phyloP scores from a whole-genome alignment of 1,140 invertebrate genomes.

The Manduca sexta region DNA sequence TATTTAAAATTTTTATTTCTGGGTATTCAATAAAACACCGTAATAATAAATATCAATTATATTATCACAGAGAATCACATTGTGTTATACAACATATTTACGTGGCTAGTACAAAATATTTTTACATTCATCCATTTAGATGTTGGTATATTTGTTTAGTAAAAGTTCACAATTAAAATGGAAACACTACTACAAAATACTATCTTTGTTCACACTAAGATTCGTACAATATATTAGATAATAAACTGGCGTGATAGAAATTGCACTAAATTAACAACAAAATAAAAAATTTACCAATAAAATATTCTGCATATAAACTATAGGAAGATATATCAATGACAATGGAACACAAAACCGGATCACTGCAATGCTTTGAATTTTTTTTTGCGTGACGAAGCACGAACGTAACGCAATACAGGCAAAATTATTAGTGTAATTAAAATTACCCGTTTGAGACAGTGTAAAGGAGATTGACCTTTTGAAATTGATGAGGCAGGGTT shows the following conservation, averaged over 20 bases:
- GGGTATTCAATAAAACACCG: constrained; percentile 46
- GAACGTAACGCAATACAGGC: too few relatives aligned
- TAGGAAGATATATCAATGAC: background rate
- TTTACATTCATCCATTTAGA: constrained; percentile 49
- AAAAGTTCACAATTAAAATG: constrained; percentile 39
- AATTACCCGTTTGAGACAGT: too few relatives aligned
- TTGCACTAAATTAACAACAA: constrained; percentile 40
- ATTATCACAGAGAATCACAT: constrained; percentile 73
- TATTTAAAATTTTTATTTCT: too few relatives aligned
- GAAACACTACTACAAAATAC: constrained; percentile 56
- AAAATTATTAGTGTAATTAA: too few relatives aligned
- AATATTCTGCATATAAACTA: constrained; percentile 21
- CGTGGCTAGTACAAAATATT: constrained; percentile 69
- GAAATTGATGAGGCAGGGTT: too few relatives aligned
- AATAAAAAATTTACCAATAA: constrained; percentile 33
- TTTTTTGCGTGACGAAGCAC: too few relatives aligned
- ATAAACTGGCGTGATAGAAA: constrained; percentile 24
- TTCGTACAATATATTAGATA: background rate
- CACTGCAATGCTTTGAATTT: too few relatives aligned
- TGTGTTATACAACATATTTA: constrained; percentile 71
- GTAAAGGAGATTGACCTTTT: too few relatives aligned
- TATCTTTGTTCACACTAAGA: constrained; percentile 2
- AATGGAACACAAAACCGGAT: too few relatives aligned
- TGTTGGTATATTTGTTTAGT: constrained; percentile 38
- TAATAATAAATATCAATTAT: constrained; percentile 69